These are phyloP conservation scores for Pristis pectinata DNA, from an alignment of 2,797 vertebrate genomes.

Conservation along the genomic window DNA sequence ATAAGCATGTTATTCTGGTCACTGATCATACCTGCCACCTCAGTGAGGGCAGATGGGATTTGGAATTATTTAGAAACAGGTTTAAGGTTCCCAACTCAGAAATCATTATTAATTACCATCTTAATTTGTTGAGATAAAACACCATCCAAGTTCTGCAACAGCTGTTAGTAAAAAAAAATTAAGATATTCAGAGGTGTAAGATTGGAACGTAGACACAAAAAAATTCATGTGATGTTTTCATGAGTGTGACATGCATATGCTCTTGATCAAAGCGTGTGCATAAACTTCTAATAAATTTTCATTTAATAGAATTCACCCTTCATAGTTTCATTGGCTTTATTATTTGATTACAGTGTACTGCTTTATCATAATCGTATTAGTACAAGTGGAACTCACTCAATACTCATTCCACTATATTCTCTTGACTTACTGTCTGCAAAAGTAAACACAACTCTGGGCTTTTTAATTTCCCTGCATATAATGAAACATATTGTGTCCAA, in stretches of 20 bases:
- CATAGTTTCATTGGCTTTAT: not conserved
- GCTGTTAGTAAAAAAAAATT: not conserved
- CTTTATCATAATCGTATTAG: not conserved
- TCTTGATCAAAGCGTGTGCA: not conserved
- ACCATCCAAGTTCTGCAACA: not conserved
- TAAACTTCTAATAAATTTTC: constrained; percentile 4
- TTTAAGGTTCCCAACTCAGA: not conserved
- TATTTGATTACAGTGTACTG: not conserved
- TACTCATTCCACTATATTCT: not conserved
- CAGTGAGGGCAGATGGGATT: not conserved
- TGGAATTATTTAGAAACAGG: not conserved
- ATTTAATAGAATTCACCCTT: not conserved
- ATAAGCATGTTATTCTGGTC: not conserved
- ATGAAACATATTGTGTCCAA: not conserved
- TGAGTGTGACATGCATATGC: not conserved
- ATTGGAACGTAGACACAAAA: not conserved
- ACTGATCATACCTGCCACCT: not conserved
- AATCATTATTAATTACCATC: not conserved
- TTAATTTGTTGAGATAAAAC: not conserved
- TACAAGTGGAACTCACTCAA: not conserved
- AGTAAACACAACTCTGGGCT: not conserved
- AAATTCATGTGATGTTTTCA: not conserved
- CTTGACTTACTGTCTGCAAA: not conserved
- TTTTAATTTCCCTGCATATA: not conserved
- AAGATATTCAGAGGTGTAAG: not conserved